Base-by-base conservation (phyloP, 23 tunicate species). In the Botrylloides violaceus region DNA sequence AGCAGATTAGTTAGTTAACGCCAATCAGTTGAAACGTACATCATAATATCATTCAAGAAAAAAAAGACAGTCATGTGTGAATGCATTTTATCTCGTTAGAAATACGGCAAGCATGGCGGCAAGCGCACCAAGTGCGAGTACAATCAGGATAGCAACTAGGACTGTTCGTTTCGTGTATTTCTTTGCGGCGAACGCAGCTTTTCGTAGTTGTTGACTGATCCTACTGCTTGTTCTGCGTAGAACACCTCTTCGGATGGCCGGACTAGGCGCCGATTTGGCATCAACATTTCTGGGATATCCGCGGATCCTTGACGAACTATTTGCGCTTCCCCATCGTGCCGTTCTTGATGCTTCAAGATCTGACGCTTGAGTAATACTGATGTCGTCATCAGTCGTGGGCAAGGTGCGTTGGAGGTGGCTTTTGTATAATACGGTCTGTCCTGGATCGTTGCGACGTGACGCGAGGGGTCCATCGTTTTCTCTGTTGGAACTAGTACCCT, bases 141-240 rank as follows among this genome's bases (percentile, higher is more conserved):
- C 26, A 28, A 68, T 4, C 23, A 68, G 74, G 0, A 68, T 43
- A 19, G 58, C 24, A 24, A 68, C 26, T 37, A 68, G 27, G 25
- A 36, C 1, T 4, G 37, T 68, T 68, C 37, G 58, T 15, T 37
- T 68, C 9, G 36, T 68, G 3, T 68, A 68, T 30, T 68, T 68
- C n/a, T 68, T 68, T 26, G 74, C 58, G 37, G 47, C 58, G 0
- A 68, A 5, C 9, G 2, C 74, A 0, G 58, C 74, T 43, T 68
- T 68, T 68, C 28, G 29, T 32, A 68, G 22, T 30, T 43, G 57
- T 22, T 68, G 49, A 26, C 74, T 68, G 23, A 68, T 68, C 7
- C 20, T 36, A n/a, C 58, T 68, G 74, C 74, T 68, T 9, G 74
- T 43, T 22, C 74, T 68, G 26, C 74, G 56, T 26, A 68, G 36